A percentile compares a stretch with the other conserved stretches of the same genome.
Evolutionary conservation across 2,888 invertebrate genomes (phyloP).

Genomic region (Timema cristinae): DNA sequence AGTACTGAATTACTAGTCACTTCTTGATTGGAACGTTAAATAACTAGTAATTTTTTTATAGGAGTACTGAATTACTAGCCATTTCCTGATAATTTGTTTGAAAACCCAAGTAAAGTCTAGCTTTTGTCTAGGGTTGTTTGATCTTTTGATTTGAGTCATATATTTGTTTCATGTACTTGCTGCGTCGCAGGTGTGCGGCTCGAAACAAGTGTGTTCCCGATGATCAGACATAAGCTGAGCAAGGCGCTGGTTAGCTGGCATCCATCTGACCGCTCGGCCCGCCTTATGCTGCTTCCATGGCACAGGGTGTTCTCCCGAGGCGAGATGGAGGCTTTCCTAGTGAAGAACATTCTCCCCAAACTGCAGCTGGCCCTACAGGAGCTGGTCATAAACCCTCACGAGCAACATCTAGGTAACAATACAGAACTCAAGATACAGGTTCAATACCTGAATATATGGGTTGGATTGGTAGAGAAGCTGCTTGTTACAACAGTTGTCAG

Average conservation of each 20-base stretch:
- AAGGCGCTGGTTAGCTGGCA: conserved; percentile 91
- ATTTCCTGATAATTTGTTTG: no score
- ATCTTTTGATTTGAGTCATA: no score
- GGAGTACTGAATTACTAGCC: no score
- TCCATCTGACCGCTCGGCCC: conserved; percentile 90
- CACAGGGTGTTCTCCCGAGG: conserved; percentile 67
- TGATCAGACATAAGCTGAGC: conserved; percentile 87
- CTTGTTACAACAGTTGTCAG: no score
- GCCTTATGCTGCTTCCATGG: conserved; percentile 91
- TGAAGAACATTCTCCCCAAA: conserved; percentile 87
- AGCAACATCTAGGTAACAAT: conserved; percentile 59
- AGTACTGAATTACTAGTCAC: no score
- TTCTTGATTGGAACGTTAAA: no score
- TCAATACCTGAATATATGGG: no score
- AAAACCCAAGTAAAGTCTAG: background rate
- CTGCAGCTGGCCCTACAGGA: conserved; percentile 60
- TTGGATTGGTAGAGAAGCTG: no score
- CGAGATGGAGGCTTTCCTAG: conserved; percentile 74
- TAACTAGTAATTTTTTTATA: no score
- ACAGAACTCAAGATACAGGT: no score
- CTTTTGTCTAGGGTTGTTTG: no score
- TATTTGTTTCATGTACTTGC: conserved; percentile 26
- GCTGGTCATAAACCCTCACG: conserved; percentile 66
- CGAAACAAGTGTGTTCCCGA: conserved; percentile 69
- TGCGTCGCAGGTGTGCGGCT: conserved; percentile 47